phyloP scores from a whole-genome alignment of 2,113 vertebrate genomes.

The Felis chaus region DNA sequence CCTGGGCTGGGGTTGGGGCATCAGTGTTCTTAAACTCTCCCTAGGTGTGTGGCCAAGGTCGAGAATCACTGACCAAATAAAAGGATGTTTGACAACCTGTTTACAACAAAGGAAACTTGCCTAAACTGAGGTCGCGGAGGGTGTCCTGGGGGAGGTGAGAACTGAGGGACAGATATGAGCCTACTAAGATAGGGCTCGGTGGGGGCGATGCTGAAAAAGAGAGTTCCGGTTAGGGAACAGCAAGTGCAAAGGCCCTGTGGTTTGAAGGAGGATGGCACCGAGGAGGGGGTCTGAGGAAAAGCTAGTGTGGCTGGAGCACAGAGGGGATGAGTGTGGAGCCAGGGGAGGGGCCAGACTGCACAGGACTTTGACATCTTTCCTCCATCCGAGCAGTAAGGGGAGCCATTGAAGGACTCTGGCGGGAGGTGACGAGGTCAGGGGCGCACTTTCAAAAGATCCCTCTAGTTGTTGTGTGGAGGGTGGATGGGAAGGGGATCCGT shows the following conservation, averaged over 20 bases:
- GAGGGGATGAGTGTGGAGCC: background rate
- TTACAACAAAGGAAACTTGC: background rate
- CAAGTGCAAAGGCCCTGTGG: slow-evolving; percentile 1
- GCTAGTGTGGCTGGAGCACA: background rate
- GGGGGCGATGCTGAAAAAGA: background rate
- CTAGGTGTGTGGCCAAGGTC: background rate
- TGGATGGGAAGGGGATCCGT: background rate
- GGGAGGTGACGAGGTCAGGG: background rate
- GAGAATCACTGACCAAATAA: background rate
- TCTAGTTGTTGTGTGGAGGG: background rate
- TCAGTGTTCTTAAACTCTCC: background rate
- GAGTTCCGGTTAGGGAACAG: too few relatives aligned
- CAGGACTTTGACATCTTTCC: background rate
- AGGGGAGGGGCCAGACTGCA: background rate
- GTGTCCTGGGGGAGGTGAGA: background rate
- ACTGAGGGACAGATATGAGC: background rate
- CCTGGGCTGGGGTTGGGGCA: background rate
- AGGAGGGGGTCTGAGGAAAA: background rate
- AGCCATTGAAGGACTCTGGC: background rate
- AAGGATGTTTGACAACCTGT: background rate
- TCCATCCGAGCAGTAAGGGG: background rate
- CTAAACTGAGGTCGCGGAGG: background rate
- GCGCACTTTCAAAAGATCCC: background rate
- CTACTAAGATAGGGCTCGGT: background rate
- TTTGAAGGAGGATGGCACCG: background rate